Evolutionary conservation across 2,113 vertebrate genomes (phyloP), one percentile per base, ranked within the genome.

Genomic region (Boulengeromyrus knoepffleri): DNA sequence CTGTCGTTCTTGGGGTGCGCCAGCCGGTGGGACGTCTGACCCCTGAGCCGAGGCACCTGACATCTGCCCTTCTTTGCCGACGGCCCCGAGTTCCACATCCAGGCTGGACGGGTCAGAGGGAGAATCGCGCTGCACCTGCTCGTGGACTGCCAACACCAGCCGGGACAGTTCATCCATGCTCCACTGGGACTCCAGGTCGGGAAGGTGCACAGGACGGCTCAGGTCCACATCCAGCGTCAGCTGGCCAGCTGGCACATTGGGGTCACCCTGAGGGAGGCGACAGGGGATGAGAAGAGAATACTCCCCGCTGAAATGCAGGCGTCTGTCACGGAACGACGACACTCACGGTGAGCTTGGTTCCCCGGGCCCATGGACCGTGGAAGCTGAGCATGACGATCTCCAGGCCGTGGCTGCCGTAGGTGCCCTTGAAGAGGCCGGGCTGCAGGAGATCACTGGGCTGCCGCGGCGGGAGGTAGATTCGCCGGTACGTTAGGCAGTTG

Each of bases 361-460:
- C 98, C 91, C 97, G 96, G 7, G 97, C 97, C 0, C 94, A 95
- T 3, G 12, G 94, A 12, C 97, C 97, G 0, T 98, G 98, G 89
- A 99, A 99, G 94, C 99, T 99, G 45, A 99, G 95, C 98, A 99
- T 99, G 92, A 99, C 97, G 0, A 99, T 97, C 96, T 99, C 98
- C 92, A 99, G 96, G 13, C 99, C 99, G 0, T 99, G 99, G 94
- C 98, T 99, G 53, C 99, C 99, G 0, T 99, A 99, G 0, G 99
- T 99, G 47, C 99, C 99, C 92, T 99, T 99, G 94, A 99, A 99
- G 90, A 99, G 98, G 53, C 99, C 99, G 0, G 98, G 98, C 90
- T 94, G 93, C 91, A 99, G 95, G 92, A 99, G 97, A 93, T 98
- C 97, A 0, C 96, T 95, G 0, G 98, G 96, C 93, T 92, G 96